Base-by-base conservation (phyloP, 2,888 invertebrate species). In the Metacarcinus magister region DNA sequence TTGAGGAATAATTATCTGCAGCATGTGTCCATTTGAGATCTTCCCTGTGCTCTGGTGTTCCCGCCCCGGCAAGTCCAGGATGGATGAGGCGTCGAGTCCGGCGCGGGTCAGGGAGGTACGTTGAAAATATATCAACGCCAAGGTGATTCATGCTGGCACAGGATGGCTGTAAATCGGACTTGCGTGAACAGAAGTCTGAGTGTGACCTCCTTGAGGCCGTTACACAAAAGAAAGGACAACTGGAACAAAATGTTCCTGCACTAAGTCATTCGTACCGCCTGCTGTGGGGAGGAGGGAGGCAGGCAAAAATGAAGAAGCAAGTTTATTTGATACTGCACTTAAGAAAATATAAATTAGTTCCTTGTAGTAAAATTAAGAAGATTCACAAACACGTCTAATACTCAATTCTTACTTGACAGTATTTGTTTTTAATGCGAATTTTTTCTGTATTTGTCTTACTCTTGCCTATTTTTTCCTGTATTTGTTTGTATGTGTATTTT, bases 51-150 rank as follows among this genome's bases (percentile, higher is more conserved):
- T 82, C 82, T 32, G 28, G 82, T 32, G 32, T 32, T 32, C 82
- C 32, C 82, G 28, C 13, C 82, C 8, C 23, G 19, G 44, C 93
- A 93, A 67, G 19, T 60, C 67, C n/a, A 60, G 19, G 93, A 93
- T 93, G 93, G 67, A 93, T 67, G 60, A 28, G 39, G 54, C 67
- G 67, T 60, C 93, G 93, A 93, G 82, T 32, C 75, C 82, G 8
- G 82, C 60, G 60, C 3, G 60, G 19, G 60, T 44, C 93, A 32
- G 54, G 91, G 92, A 48, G 92, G 32, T 23, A 39, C 39, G 16
- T 23, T n/a, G 67, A 60, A 93, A 93, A 93, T 93, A 93, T 60
- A 93, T 93, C 93, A 93, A 39, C 93, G 54, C 46, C 93, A 48
- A 32, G 43, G 67, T 93, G 93, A 93, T 93, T 93, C 93, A 93